A percentile compares a stretch with the other conserved stretches of the same genome.
These are phyloP conservation scores for Bergia sp. DNA, from an alignment of 92 coral and sea anemone species.

Conservation along the genomic window DNA sequence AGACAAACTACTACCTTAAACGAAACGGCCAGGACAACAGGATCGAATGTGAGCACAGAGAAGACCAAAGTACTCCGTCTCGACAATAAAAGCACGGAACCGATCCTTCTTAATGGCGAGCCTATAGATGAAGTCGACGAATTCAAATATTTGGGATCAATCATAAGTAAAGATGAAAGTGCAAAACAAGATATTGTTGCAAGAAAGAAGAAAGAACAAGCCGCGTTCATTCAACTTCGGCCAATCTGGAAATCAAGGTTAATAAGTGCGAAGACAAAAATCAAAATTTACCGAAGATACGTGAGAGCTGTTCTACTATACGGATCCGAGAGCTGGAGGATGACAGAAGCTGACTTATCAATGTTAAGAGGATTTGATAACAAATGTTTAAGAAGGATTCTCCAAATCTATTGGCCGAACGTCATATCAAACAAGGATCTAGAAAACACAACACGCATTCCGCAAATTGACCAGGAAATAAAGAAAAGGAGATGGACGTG, in stretches of 20 bases:
- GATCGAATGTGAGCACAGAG: background rate
- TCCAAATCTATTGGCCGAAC: background rate
- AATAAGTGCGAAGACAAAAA: background rate
- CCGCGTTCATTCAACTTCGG: background rate
- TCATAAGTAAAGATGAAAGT: no score
- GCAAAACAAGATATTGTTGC: background rate
- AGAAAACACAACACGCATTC: background rate
- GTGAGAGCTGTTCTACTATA: background rate
- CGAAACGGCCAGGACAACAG: background rate
- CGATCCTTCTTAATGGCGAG: no score
- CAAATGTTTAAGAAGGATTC: no score
- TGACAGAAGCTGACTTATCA: background rate
- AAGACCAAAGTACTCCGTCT: background rate
- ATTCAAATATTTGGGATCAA: no score
- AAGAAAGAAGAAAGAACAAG: background rate
- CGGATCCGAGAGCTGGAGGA: background rate
- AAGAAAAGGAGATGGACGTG: background rate
- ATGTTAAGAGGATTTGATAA: no score
- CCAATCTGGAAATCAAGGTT: background rate
- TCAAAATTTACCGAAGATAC: background rate
- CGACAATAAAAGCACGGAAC: no score
- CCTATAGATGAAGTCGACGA: no score
- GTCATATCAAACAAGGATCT: background rate
- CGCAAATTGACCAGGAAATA: background rate
- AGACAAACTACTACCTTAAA: background rate